phyloP scores from a whole-genome alignment of 2,113 vertebrate genomes.

The Peromyscus polionotus region DNA sequence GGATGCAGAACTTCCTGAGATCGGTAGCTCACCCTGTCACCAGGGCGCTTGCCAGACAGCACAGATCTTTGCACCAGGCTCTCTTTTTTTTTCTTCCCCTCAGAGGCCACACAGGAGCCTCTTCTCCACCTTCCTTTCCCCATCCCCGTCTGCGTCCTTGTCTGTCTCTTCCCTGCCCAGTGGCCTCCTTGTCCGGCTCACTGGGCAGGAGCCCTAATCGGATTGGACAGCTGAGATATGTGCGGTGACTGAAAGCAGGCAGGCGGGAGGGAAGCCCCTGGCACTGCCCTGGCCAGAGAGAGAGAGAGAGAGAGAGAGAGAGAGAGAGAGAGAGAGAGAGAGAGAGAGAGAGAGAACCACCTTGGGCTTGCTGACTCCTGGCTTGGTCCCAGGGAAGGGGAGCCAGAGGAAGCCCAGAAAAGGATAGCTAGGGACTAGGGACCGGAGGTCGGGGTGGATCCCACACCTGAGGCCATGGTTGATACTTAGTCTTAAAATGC shows the following conservation, averaged over 20 bases:
- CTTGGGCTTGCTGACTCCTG: conserved; percentile 53
- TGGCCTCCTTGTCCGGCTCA: conserved; percentile 82
- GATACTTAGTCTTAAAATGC: not conserved
- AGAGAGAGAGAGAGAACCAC: not conserved
- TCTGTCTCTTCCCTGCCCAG: conserved; percentile 73
- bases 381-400: conserved; percentile 8
- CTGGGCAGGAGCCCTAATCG: conserved; percentile 82
- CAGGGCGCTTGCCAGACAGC: not conserved
- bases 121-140: conserved; percentile 52
- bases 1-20: conserved; percentile 32
- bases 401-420: conserved; percentile 52
- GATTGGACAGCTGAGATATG: conserved; percentile 84
- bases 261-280: conserved; percentile 66
- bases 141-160: conserved; percentile 70
- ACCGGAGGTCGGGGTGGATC: not conserved
- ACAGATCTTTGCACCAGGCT: not conserved
- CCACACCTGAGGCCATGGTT: not conserved
- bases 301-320: not conserved
- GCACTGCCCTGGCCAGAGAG: conserved; percentile 50
- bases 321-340: not conserved
- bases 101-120: conserved; percentile 20
- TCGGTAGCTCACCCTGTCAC: not conserved
- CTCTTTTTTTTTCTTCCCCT: not conserved
- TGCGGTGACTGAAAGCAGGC: conserved; percentile 73
- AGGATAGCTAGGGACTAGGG: not conserved